Conservation (phyloP, 2,113 vertebrate genomes). For the Carollia perspicillata region DNA sequence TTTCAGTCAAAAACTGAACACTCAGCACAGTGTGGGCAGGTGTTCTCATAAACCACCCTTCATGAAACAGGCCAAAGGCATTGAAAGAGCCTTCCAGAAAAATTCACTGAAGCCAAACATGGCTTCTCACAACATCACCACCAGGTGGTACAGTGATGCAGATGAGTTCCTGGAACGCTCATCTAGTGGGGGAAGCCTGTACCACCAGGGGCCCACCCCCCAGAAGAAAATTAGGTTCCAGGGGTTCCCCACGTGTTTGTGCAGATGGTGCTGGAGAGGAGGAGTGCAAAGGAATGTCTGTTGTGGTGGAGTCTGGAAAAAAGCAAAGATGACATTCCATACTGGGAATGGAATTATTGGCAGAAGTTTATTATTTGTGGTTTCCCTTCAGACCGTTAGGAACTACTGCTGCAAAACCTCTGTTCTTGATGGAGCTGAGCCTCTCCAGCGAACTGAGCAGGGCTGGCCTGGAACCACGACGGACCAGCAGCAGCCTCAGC, state of each 20-base stretch:
- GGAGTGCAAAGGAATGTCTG: background rate
- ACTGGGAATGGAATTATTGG: background rate
- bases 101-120: too few relatives aligned
- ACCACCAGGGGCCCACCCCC: too few relatives aligned
- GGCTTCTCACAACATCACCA: too few relatives aligned
- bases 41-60: too few relatives aligned
- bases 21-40: too few relatives aligned
- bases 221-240: too few relatives aligned
- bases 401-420: background rate
- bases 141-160: too few relatives aligned
- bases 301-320: background rate
- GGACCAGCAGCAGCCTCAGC: constrained; percentile 7
- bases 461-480: background rate
- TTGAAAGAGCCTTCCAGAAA: too few relatives aligned
- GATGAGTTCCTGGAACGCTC: too few relatives aligned
- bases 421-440: background rate
- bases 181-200: too few relatives aligned
- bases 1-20: too few relatives aligned
- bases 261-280: background rate
- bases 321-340: background rate
- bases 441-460: background rate
- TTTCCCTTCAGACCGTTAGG: background rate
- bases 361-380: background rate
- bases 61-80: too few relatives aligned
- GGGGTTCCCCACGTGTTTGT: background rate